Percentiles rank a stretch among this genome's conserved stretches.
phyloP scores from a whole-genome alignment of 1,140 invertebrate genomes.

The Rhyzopertha dominica region DNA sequence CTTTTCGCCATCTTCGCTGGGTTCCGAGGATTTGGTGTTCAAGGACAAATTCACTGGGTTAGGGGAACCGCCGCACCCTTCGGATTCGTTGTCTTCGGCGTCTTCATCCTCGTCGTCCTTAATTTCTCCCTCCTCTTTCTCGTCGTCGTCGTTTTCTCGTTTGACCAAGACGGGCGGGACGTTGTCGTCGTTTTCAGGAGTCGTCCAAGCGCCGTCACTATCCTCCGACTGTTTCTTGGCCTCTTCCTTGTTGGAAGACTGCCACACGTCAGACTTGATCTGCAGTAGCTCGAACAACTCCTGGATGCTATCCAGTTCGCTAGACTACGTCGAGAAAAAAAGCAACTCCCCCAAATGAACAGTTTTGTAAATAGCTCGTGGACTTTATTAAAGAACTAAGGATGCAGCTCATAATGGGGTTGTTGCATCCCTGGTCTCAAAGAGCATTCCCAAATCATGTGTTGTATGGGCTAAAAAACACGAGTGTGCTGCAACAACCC shows the following conservation, averaged over 20 bases:
- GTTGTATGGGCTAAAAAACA: no score
- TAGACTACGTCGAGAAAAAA: conserved; percentile 56
- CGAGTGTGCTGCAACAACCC: no score
- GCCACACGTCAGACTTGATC: conserved; percentile 74
- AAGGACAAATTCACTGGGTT: conserved; percentile 75
- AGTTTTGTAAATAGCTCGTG: no score
- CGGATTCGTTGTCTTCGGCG: conserved; percentile 19
- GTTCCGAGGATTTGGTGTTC: conserved; percentile 45
- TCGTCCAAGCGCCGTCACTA: conserved; percentile 52
- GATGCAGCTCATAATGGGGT: no score
- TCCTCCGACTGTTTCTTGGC: conserved; percentile 51
- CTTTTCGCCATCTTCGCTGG: conserved; percentile 35
- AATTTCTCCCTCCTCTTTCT: conserved; percentile 43
- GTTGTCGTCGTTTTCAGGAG: conserved; percentile 50
- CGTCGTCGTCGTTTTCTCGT: conserved; percentile 50
- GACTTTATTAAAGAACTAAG: no score
- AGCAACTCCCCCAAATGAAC: no score
- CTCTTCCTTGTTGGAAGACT: conserved; percentile 47
- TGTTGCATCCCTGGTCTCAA: no score
- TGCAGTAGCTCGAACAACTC: conserved; percentile 75
- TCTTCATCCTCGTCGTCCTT: conserved; percentile 40
- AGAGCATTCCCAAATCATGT: no score
- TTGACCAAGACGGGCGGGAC: conserved; percentile 58
- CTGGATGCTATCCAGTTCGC: conserved; percentile 72
- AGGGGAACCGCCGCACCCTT: conserved; percentile 43